Evolutionary conservation across 2,888 invertebrate genomes (phyloP), one percentile per base, ranked within the genome.

Genomic region (Epinotia brunnichana): DNA sequence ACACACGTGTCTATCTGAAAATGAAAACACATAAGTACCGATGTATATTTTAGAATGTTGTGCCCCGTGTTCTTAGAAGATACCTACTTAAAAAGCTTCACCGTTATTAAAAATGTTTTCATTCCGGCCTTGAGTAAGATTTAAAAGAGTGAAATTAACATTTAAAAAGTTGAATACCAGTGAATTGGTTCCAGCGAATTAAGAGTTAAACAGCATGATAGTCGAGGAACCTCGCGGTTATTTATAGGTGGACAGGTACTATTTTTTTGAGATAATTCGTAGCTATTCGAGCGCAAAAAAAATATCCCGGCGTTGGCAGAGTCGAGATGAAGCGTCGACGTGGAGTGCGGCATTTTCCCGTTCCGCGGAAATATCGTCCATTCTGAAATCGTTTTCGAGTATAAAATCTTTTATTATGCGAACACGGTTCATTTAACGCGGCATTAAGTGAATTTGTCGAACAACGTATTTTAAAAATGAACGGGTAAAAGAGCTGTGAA

Each of bases 401-500:
- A 89, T 88, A 91, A 90, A 91, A 90, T 92, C 92, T 91, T 92
- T 92, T 92, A 90, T 91, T 91, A 91, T 90, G 88, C 88, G 86
- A 90, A 83, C 86, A 92, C 90, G 89, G 91, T 92, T 92, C 92
- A 91, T 92, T 92, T 90, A 92, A 90, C 90, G 87, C 87, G 83
- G 89, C 90, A 90, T 91, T 91, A 91, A 92, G 91, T 91, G 91
- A 91, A 91, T 92, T 91, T 91, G 91, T 91, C 87, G 90, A 90
- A 91, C 91, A 90, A 87, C 89, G 89, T 91, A 88, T 90, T 91
- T 88, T 87, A 87, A 91, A 83, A 90, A 89, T 87, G 89, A 88
- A 90, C 85, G 87, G 87, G 87, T 87, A 86, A 88, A 89, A 87
- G 85, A 85, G 83, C 84, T 86, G 84, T 85, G 81, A 87, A 89